phyloP scores from a whole-genome alignment of 1,140 invertebrate species.

The Panagrolaimus sp. region DNA sequence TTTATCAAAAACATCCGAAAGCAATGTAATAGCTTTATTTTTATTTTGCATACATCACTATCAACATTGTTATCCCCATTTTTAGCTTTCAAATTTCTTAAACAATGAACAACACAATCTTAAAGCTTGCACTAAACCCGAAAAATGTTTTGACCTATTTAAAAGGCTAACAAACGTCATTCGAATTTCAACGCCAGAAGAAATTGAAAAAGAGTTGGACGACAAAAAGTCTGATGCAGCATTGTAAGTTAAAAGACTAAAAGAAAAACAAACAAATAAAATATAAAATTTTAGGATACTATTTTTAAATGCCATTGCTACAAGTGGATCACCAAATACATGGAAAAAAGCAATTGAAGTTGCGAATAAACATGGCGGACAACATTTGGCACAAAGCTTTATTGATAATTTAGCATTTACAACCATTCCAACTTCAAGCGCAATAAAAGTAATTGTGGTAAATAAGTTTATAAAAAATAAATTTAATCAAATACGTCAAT shows the following conservation, averaged over 20 bases:
- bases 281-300: background rate
- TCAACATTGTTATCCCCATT: too few relatives aligned
- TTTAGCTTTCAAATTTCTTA: background rate
- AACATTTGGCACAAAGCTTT: background rate
- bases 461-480: too few relatives aligned
- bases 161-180: background rate
- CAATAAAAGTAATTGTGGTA: too few relatives aligned
- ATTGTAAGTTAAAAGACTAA: background rate
- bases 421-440: background rate
- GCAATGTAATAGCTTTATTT: background rate
- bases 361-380: too few relatives aligned
- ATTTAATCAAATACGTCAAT: too few relatives aligned
- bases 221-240: background rate
- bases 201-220: background rate
- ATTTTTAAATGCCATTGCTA: background rate
- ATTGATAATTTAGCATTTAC: conserved; percentile 7
- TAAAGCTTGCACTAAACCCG: background rate
- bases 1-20: background rate
- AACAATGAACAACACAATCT: background rate
- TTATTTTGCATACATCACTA: background rate
- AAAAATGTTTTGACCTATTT: background rate
- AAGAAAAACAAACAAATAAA: background rate
- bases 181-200: background rate
- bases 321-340: background rate
- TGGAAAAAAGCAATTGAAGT: background rate